Evolutionary conservation across 1,140 invertebrate genomes (phyloP), one percentile per base, ranked within the genome.

Genomic region (Grapholita molesta): DNA sequence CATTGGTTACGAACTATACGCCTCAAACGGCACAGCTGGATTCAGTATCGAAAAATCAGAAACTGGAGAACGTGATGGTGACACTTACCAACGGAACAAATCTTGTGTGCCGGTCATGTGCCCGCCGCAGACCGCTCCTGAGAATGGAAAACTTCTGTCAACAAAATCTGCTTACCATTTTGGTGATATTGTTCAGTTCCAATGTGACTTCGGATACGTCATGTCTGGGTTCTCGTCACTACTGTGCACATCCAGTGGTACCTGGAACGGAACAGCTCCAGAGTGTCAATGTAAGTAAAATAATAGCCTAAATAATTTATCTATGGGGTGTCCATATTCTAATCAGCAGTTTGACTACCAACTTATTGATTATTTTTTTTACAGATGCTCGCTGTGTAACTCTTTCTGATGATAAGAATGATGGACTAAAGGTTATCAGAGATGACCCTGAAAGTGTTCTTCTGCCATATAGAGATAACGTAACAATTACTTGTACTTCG

Each of bases 31-130:
- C 21, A 99, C 98, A 1, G 97, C 97, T 73, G 97, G 97, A n/a
- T 99, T 96, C 75, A 80, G 91, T 24, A 94, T 99, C 73, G 96
- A 96, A 78, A 92, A 92, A 71, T 95, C 94, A 9, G 99, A 99
- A 93, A 95, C 94, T 69, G 99, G 99, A 6, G 91, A 95, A 73
- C 92, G 96, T 74, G 96, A 98, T 82, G 97, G 97, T 3, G 98
- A 99, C 89, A 93, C 95, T 1, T 97, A 97, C 87, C 96, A 98
- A 85, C 94, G 97, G 71, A 99, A 99, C 85, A 99, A 99, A 92
- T 98, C 98, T 15, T 99, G 98, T 89, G 98, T 99, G 32, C 96
- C 97, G 0, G 93, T 98, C 2, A 97, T 98, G 96, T 99, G 98
- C 82, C 96, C 97, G 8, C 82, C 91, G 2, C 83, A 99, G 18